A percentile compares a stretch with the other conserved stretches of the same genome.
Conservation (phyloP, 2,888 invertebrate genomes). For the Callinectes sapidus region DNA sequence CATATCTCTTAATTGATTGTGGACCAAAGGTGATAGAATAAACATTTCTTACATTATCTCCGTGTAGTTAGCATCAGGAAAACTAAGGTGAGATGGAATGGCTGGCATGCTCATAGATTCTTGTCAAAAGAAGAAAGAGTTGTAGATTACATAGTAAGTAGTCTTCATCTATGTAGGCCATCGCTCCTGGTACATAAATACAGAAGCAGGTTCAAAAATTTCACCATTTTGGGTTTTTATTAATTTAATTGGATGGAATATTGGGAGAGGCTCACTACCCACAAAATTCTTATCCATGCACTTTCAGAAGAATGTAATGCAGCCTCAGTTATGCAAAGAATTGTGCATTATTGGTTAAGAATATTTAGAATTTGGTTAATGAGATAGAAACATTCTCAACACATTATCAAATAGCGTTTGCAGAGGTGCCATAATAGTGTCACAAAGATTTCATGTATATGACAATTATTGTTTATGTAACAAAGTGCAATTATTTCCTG, state of each 20-base stretch:
- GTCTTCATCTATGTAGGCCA: background rate
- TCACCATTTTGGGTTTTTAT: no score
- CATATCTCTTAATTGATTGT: background rate
- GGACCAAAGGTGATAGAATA: background rate
- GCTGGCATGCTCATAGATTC: background rate
- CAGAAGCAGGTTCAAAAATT: no score
- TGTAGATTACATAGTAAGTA: background rate
- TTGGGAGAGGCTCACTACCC: background rate
- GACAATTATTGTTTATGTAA: background rate
- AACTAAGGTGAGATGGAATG: background rate
- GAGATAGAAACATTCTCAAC: background rate
- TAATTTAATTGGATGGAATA: background rate
- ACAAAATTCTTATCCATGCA: background rate
- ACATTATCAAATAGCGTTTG: background rate
- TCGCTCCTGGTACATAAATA: background rate
- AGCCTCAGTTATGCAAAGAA: background rate
- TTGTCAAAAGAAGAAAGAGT: background rate
- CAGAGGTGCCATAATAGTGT: background rate
- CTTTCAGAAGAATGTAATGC: background rate
- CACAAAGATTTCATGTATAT: background rate
- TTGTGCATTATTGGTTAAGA: background rate
- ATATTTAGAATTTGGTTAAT: background rate
- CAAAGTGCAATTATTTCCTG: background rate
- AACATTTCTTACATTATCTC: background rate
- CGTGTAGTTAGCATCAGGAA: background rate